Conservation (phyloP, 2,888 invertebrate genomes). For the Drosophila pegasa region DNA sequence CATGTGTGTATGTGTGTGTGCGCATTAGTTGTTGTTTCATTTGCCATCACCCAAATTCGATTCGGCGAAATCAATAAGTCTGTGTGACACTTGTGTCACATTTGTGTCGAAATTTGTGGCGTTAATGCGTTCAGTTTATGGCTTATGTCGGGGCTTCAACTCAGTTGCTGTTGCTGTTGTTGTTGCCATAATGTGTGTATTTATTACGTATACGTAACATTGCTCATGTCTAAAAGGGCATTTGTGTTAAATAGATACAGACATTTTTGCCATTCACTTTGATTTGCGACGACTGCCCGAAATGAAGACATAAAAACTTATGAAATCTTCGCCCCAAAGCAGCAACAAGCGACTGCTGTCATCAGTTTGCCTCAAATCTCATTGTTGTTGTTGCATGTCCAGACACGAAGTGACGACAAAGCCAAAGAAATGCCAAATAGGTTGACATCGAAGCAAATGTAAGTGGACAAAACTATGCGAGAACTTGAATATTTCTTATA, state of each 20-base stretch:
- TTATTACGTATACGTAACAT: slow-evolving; percentile 63
- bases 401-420: neutral
- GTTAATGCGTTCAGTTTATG: slow-evolving; percentile 70
- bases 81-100: slow-evolving; percentile 76
- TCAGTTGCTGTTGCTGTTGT: slow-evolving; percentile 34
- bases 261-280: slow-evolving; percentile 54
- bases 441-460: neutral
- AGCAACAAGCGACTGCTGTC: slow-evolving; percentile 45
- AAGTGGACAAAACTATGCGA: slow-evolving; percentile 5
- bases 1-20: neutral
- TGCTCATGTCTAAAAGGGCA: slow-evolving; percentile 48
- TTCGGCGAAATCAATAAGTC: slow-evolving; percentile 69
- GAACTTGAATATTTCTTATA: slow-evolving; percentile 8
- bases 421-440: slow-evolving; percentile 1
- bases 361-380: slow-evolving; percentile 18
- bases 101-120: slow-evolving; percentile 74
- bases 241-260: slow-evolving; percentile 52
- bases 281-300: slow-evolving; percentile 52
- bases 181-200: slow-evolving; percentile 58
- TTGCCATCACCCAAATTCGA: slow-evolving; percentile 32
- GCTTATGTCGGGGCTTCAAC: slow-evolving; percentile 41
- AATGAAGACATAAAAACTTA: slow-evolving; percentile 72
- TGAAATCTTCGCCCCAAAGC: slow-evolving; percentile 26
- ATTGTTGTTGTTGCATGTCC: neutral
- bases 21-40: slow-evolving; percentile 28